Evolutionary conservation across 2,888 invertebrate genomes (phyloP), one percentile per base, ranked within the genome.

Genomic region (Pycnomerus fuliginosus): DNA sequence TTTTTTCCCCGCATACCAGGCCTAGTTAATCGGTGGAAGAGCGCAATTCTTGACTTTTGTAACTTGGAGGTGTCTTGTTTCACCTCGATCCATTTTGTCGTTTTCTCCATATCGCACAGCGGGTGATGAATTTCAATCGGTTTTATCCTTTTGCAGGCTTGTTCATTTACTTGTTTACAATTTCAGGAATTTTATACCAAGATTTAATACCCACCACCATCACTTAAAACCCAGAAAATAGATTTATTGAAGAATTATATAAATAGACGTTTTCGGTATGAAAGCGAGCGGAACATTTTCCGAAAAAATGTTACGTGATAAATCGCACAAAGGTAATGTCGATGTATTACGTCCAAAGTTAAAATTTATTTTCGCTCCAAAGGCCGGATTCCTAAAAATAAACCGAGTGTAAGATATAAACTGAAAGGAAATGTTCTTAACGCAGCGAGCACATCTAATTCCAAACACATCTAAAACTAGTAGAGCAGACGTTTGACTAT

Each of bases 401-500:
- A 52, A 50, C 39, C 33, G 37, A 39, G 47, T 51, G 50, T 46
- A 40, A 41, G 37, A 43, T 40, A 32, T 44, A 42, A 47, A 53
- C 53, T 45, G 58, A 63, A 64, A 64, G 62, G 62, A 63, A 62
- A 60, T 60, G 58, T 60, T 62, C 58, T 60, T 58, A 56, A 58
- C 54, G 51, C 49, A 43, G 48, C 48, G 40, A 53, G 55, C 54
- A 53, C 57, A 55, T 58, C 65, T 65, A 64, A 67, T 67, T 67
- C 66, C 67, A 65, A 66, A 67, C 67, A 65, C 58, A 64, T 56
- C 57, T 54, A 32, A 31, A 27, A 51, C 53, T 59, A 58, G 58
- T 65, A 60, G 61, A 64, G 60, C 62, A 62, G 63, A 60, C 59
- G 60, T 67, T 65, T 64, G 58, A 62, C 68, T 68, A 68, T 68